Evolutionary conservation across 1,140 invertebrate species (phyloP).

Genomic region (Habropoda laboriosa): DNA sequence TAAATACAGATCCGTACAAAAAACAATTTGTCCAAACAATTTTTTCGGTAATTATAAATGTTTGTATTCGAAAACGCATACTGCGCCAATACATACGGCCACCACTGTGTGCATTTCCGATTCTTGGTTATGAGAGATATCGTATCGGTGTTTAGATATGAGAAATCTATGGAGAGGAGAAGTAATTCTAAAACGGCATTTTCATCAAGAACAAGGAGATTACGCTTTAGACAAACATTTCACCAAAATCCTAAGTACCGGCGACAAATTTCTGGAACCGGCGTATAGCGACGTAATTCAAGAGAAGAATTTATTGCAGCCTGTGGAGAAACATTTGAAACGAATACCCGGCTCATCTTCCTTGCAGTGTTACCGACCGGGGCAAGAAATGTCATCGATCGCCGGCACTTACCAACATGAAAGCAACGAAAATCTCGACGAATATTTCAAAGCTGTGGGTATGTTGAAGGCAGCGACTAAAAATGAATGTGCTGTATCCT

Average conservation of each 20-base stretch:
- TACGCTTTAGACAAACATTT: background rate
- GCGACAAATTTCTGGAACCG: background rate
- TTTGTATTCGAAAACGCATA: too few relatives aligned
- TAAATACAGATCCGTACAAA: too few relatives aligned
- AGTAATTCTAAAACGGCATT: background rate
- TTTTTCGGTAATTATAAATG: too few relatives aligned
- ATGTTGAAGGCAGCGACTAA: conserved; percentile 62
- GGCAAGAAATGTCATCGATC: conserved; percentile 79
- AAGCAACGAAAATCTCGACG: conserved; percentile 85
- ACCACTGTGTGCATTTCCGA: background rate
- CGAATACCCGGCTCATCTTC: background rate
- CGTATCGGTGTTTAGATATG: conserved; percentile 29
- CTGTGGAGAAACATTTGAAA: background rate
- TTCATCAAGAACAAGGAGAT: conserved; percentile 8
- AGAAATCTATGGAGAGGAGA: conserved; percentile 38
- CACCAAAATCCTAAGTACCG: background rate
- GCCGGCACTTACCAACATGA: conserved; percentile 84
- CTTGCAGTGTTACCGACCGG: background rate
- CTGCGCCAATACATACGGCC: too few relatives aligned
- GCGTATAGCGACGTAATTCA: background rate
- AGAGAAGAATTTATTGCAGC: background rate
- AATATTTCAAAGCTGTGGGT: conserved; percentile 85
- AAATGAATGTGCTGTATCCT: background rate
- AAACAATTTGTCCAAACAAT: too few relatives aligned
- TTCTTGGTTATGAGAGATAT: background rate